phyloP scores from a whole-genome alignment of 2,113 vertebrate genomes.

The Pipa parva region DNA sequence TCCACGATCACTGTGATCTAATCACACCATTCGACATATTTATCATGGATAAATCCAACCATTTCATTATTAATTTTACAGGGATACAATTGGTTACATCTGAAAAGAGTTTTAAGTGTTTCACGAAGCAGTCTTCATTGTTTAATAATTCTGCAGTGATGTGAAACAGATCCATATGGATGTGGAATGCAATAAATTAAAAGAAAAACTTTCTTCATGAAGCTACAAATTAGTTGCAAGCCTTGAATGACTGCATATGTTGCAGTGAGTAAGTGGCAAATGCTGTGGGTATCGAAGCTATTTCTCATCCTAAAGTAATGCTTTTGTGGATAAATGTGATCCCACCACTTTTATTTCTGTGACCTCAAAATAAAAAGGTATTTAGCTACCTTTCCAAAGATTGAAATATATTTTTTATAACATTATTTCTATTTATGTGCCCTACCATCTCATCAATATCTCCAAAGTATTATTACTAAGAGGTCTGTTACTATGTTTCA shows the following conservation, averaged over 20 bases:
- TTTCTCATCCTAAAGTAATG: conserved; percentile 36
- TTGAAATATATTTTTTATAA: conserved; percentile 2
- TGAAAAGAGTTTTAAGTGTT: conserved; percentile 16
- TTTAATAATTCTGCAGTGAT: conserved; percentile 44
- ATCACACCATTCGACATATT: too few relatives aligned
- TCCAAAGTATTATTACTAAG: conserved; percentile 14
- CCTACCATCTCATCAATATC: background rate
- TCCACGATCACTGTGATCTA: too few relatives aligned
- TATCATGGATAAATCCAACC: too few relatives aligned
- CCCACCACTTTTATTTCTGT: conserved; percentile 36
- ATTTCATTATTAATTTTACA: too few relatives aligned
- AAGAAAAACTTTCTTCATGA: conserved; percentile 37
- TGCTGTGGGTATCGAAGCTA: conserved; percentile 29
- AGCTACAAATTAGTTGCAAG: conserved; percentile 43
- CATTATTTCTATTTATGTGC: conserved; percentile 12
- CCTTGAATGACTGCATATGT: conserved; percentile 37
- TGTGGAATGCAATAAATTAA: conserved; percentile 49
- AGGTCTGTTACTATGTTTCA: conserved; percentile 3
- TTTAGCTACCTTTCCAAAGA: conserved; percentile 24
- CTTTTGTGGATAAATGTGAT: conserved; percentile 35
- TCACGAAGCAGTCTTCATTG: conserved; percentile 42
- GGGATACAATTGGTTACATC: conserved; percentile 22
- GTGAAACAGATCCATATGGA: conserved; percentile 50
- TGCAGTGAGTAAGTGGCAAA: conserved; percentile 27
- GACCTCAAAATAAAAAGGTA: conserved; percentile 43